Evolutionary conservation across 2,888 invertebrate genomes (phyloP).

Genomic region (Blastobasis adustella): DNA sequence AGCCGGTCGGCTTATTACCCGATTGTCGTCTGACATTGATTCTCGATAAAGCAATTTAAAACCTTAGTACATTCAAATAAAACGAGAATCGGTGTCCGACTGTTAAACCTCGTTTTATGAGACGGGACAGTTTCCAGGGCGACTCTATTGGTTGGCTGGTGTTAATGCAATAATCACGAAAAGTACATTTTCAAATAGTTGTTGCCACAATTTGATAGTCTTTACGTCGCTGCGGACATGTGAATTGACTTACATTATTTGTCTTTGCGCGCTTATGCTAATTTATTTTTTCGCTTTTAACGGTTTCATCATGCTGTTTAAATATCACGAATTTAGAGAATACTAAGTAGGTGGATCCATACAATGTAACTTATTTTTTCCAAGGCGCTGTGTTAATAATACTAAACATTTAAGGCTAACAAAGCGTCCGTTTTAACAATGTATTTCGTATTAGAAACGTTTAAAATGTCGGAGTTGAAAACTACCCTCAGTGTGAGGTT

Average conservation of each 20-base stretch:
- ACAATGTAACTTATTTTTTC: constrained; percentile 2
- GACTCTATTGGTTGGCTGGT: constrained; percentile 49
- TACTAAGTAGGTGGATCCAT: not conserved
- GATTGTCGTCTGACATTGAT: constrained; percentile 31
- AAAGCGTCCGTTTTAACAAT: not conserved
- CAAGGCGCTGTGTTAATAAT: not conserved
- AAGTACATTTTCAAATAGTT: constrained; percentile 65
- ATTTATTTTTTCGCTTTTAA: constrained; percentile 65
- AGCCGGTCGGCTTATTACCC: constrained; percentile 56
- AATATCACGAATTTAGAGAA: constrained; percentile 47
- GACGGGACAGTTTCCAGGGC: constrained; percentile 46
- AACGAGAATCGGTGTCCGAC: constrained; percentile 29
- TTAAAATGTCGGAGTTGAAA: constrained; percentile 29
- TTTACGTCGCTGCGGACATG: constrained; percentile 55
- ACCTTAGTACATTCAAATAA: constrained; percentile 34
- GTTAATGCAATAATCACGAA: constrained; percentile 66
- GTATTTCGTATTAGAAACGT: constrained; percentile 7
- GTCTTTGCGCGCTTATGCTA: constrained; percentile 58
- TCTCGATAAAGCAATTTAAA: constrained; percentile 27
- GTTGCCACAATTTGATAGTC: constrained; percentile 61
- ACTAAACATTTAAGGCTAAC: not conserved
- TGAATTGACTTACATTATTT: constrained; percentile 65
- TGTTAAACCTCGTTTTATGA: constrained; percentile 36
- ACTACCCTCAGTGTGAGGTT: constrained; percentile 27
- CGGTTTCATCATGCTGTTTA: constrained; percentile 64